phyloP scores from a whole-genome alignment of 2,888 invertebrate species.

The Anoplius nigerrimus region DNA sequence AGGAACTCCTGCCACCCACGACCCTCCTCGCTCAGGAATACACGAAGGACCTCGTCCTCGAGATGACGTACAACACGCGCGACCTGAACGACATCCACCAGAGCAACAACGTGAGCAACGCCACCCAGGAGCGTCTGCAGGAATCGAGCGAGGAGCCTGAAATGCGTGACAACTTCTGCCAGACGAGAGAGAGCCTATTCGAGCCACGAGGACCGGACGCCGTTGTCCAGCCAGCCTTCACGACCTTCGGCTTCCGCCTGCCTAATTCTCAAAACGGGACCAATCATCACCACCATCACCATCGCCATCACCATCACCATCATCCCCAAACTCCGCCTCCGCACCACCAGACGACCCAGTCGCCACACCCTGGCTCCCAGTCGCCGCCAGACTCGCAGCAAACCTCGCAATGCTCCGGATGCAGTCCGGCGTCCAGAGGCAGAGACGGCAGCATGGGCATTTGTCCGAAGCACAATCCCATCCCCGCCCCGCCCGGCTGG shows the following conservation, averaged over 20 bases:
- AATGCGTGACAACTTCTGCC: slow-evolving; percentile 87
- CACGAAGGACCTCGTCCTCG: slow-evolving; percentile 60
- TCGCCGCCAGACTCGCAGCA: slow-evolving; percentile 36
- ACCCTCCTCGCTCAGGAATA: slow-evolving; percentile 61
- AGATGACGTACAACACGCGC: slow-evolving; percentile 59
- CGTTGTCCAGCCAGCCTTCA: slow-evolving; percentile 73
- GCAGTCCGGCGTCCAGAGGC: slow-evolving; percentile 57
- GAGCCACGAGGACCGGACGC: slow-evolving; percentile 71
- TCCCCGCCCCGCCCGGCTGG: slow-evolving; percentile 72
- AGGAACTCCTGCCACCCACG: slow-evolving; percentile 64
- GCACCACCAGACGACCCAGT: slow-evolving; percentile 29
- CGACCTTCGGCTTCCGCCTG: slow-evolving; percentile 77
- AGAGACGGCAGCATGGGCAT: slow-evolving; percentile 57
- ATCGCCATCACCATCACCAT: slow-evolving; percentile 44
- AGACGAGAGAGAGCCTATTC: slow-evolving; percentile 88
- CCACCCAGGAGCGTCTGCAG: slow-evolving; percentile 71
- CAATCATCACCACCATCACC: slow-evolving; percentile 49
- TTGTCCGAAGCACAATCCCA: slow-evolving; percentile 64
- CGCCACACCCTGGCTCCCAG: slow-evolving; percentile 36
- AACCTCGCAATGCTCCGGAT: slow-evolving; percentile 61
- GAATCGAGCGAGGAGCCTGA: slow-evolving; percentile 76
- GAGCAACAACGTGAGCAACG: slow-evolving; percentile 73
- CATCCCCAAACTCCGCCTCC: slow-evolving; percentile 38
- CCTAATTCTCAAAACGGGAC: slow-evolving; percentile 59
- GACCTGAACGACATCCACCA: slow-evolving; percentile 71